phyloP scores from a whole-genome alignment of 2,888 invertebrate genomes.

The Seira ritae region DNA sequence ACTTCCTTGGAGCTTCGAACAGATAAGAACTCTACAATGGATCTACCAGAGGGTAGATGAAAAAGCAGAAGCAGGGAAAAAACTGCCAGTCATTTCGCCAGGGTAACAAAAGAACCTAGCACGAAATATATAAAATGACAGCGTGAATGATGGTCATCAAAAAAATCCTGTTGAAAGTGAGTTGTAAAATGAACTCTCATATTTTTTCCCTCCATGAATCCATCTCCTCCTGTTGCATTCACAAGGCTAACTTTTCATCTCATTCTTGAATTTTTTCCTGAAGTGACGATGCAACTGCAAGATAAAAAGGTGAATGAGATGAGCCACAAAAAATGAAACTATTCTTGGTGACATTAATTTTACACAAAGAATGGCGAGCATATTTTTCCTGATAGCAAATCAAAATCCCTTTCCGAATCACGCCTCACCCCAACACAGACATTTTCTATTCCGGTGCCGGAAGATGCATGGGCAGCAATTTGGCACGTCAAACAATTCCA shows the following conservation, averaged over 20 bases:
- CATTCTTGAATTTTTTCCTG: background rate
- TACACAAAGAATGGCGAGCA: too few species aligned
- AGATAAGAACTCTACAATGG: background rate
- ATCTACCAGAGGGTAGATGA: too few species aligned
- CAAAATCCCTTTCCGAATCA: conserved; percentile 22
- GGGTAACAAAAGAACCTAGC: conserved; percentile 11
- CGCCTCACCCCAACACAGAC: too few species aligned
- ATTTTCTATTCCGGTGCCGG: conserved; percentile 37
- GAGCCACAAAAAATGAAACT: too few species aligned
- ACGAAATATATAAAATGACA: conserved; percentile 2
- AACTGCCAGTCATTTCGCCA: conserved; percentile 31
- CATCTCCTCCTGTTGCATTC: conserved; percentile 1
- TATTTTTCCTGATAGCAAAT: background rate
- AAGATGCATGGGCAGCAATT: conserved; percentile 68
- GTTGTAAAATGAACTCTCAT: background rate
- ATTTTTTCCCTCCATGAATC: background rate
- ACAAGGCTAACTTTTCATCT: background rate
- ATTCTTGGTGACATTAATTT: too few species aligned
- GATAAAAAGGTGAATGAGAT: too few species aligned
- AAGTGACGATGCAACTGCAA: too few species aligned
- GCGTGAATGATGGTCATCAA: conserved; percentile 8
- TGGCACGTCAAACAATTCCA: conserved; percentile 58
- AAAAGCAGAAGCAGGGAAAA: too few species aligned
- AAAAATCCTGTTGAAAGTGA: background rate
- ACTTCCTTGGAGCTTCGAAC: background rate